phyloP scores from a whole-genome alignment of 2,888 invertebrate species.

The Melanchra persicariae region DNA sequence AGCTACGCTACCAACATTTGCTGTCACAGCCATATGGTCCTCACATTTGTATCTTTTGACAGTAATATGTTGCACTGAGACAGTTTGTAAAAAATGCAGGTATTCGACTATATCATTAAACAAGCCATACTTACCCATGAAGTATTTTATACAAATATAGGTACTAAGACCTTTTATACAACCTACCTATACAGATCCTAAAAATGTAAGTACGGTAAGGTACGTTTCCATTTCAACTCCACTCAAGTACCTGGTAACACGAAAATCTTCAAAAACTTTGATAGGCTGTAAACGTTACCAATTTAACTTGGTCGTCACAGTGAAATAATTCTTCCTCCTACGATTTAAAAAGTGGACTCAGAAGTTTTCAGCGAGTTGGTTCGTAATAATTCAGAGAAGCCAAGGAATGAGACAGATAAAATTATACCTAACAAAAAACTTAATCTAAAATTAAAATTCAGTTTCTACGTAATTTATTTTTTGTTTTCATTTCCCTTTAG shows the following conservation, averaged over 20 bases:
- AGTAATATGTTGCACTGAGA: no score
- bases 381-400: constrained; percentile 55
- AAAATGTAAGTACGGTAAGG: no score
- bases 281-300: constrained; percentile 48
- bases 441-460: constrained; percentile 45
- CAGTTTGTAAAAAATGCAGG: no score
- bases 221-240: constrained; percentile 4
- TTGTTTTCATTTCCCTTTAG: neutral
- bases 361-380: constrained; percentile 39
- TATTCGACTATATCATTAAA: no score
- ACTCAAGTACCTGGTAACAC: neutral
- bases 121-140: no score
- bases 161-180: no score
- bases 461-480: constrained; percentile 20
- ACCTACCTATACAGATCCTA: no score
- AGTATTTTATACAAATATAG: no score
- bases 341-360: constrained; percentile 48
- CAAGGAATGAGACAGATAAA: constrained; percentile 34
- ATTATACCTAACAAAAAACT: constrained; percentile 34
- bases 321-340: constrained; percentile 48
- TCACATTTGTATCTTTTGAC: no score
- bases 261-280: constrained; percentile 42
- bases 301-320: constrained; percentile 52
- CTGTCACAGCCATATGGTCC: no score
- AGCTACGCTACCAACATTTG: no score